These are phyloP conservation scores for Palaemon carinicauda DNA, from an alignment of 1,140 invertebrate genomes.

Conservation along the genomic window DNA sequence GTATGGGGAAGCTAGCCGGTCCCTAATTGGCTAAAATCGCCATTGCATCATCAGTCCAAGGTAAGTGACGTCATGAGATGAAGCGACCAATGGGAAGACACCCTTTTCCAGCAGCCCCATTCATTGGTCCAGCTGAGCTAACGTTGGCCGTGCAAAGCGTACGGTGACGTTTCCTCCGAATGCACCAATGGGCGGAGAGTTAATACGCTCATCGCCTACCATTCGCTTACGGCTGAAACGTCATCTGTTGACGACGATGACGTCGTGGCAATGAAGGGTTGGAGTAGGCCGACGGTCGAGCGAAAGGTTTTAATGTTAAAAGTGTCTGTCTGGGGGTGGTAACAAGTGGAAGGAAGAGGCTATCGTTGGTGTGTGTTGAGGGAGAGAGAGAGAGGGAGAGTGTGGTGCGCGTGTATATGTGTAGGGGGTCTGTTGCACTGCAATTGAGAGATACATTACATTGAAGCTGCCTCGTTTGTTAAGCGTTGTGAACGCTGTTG, in stretches of 20 bases:
- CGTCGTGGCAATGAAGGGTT: constrained; percentile 45
- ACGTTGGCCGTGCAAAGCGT: constrained; percentile 51
- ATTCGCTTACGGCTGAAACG: constrained; percentile 31
- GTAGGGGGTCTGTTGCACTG: no score
- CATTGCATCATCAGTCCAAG: constrained; percentile 49
- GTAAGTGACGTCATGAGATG: constrained; percentile 39
- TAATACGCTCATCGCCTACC: not conserved
- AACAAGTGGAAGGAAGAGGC: constrained; percentile 42
- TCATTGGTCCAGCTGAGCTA: constrained; percentile 40
- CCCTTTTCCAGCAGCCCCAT: constrained; percentile 30
- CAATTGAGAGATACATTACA: no score
- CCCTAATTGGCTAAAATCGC: constrained; percentile 47
- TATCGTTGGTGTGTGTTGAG: no score
- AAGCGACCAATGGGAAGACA: constrained; percentile 20
- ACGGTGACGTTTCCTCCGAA: constrained; percentile 40
- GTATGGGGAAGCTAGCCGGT: not conserved
- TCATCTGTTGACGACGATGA: constrained; percentile 1
- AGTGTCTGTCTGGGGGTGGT: constrained; percentile 33
- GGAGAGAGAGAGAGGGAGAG: no score
- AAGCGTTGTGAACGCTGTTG: no score
- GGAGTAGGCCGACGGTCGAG: constrained; percentile 44
- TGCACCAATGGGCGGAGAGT: constrained; percentile 24
- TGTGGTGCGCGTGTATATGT: no score
- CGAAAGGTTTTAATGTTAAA: constrained; percentile 54
- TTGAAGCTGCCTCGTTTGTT: no score